Conservation (phyloP, 2,113 vertebrate genomes). For the Arenaria interpres region DNA sequence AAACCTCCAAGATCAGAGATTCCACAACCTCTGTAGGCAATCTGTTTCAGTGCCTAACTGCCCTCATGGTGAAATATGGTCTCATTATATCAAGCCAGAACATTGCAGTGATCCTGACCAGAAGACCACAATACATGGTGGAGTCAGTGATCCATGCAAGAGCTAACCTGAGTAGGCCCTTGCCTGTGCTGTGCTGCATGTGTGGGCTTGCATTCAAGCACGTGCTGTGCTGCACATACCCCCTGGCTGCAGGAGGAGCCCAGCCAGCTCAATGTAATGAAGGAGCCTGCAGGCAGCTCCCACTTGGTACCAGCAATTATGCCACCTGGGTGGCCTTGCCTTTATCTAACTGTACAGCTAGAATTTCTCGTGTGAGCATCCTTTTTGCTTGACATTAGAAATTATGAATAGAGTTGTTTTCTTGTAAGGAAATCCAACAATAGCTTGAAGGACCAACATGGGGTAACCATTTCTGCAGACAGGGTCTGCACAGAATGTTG, state of each 20-base stretch:
- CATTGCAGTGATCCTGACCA: accelerated
- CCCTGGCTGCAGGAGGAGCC: neutral
- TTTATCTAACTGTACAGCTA: neutral
- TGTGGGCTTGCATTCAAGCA: neutral
- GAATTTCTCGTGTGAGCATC: neutral
- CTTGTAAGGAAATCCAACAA: neutral
- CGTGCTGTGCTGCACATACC: neutral
- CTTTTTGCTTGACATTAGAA: neutral
- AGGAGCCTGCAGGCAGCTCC: neutral
- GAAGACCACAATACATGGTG: accelerated
- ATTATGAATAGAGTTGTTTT: neutral
- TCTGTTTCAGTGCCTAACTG: neutral
- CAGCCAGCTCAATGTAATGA: neutral
- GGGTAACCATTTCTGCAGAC: neutral
- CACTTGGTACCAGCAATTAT: neutral
- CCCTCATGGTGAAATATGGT: neutral
- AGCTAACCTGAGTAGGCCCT: neutral
- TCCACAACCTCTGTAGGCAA: neutral
- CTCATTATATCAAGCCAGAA: neutral
- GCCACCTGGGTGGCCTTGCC: neutral
- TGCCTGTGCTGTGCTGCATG: neutral
- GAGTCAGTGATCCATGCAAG: neutral
- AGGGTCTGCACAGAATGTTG: neutral
- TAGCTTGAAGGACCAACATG: accelerated
- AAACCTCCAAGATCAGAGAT: neutral